Base-by-base conservation (phyloP, 2,797 vertebrate genomes). In the Cheirogaleus major region DNA sequence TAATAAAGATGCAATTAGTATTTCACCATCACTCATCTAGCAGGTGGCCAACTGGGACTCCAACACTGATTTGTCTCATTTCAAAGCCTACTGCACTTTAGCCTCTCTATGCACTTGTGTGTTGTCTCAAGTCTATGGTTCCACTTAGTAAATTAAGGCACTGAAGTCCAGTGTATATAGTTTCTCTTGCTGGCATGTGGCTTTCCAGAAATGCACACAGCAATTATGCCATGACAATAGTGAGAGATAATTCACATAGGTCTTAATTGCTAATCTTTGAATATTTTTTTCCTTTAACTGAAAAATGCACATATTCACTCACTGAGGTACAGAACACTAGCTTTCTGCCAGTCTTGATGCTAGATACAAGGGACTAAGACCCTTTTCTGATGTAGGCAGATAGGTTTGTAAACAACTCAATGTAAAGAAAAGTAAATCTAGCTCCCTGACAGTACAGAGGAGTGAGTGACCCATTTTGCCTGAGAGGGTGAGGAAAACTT, bases 391-490 rank as follows among this genome's bases (percentile, higher is more conserved):
- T 78, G 48, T 70, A 27, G 38, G 22, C 10, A 83, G 63, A 57
- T 70, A 91, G 18, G 72, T 96, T 81, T 61, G 86, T 96, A 97
- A 97, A 95, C 55, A 95, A 78, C 14, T 82, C 12, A n/a, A 0
- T 86, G 38, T 57, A 85, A 69, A 59, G 11, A 82, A 93, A 96
- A 48, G 95, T 79, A 23, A 13, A 85, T 52, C 25, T 12, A 79
- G n/a, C n/a, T 95, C 32, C 72, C 35, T 79, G n/a, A 20, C 27
- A 88, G 13, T 41, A 93, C 52, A 94, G 41, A 94, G 32, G 57
- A 92, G n/a, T 30, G 12, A 88, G 23, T 89, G 87, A 91, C 81
- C 84, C 73, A 67, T 95, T 95, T 95, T 95, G 20, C n/a, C 52
- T 90, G 59, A 65, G 25, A 93, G 7, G 4, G 41, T 89, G 20